Conservation (phyloP, 2,888 invertebrate species). For the Athalia rosae region DNA sequence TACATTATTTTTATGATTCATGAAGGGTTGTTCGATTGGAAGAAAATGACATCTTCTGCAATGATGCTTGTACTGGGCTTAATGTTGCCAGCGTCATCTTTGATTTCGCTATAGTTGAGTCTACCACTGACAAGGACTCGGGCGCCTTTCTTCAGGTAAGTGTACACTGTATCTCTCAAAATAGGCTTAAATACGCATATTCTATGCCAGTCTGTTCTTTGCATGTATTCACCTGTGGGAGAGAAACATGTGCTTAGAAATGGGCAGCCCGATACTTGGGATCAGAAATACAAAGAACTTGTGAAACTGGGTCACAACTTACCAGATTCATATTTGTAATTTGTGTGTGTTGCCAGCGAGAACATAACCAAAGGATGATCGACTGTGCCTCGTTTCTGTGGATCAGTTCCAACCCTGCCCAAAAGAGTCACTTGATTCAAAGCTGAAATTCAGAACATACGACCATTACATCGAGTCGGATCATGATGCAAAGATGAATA, state of each 20-base stretch:
- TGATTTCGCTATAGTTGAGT: conserved; percentile 89
- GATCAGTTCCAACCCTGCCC: conserved; percentile 92
- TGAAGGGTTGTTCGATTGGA: conserved; percentile 73
- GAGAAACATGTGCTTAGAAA: conserved; percentile 8
- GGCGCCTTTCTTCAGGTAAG: conserved; percentile 90
- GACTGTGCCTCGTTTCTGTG: conserved; percentile 87
- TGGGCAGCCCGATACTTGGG: too few species aligned
- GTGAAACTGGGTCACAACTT: not conserved
- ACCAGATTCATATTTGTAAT: conserved; percentile 80
- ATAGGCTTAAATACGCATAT: conserved; percentile 90
- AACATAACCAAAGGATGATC: conserved; percentile 92
- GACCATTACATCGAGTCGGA: not conserved
- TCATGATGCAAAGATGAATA: not conserved
- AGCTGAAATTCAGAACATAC: conserved; percentile 75
- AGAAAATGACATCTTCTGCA: conserved; percentile 92
- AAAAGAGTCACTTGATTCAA: conserved; percentile 89
- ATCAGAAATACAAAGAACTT: too few species aligned
- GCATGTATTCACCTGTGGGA: conserved; percentile 84
- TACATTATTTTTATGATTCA: not conserved
- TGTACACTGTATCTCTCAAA: conserved; percentile 86
- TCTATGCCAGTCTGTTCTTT: conserved; percentile 95
- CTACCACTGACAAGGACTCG: conserved; percentile 88
- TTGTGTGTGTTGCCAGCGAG: conserved; percentile 91
- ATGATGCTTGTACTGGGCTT: conserved; percentile 86
- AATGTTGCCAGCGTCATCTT: conserved; percentile 83